Percentiles rank a stretch among this genome's conserved stretches.
These are phyloP conservation scores for Probaryconus sp. DNA, from an alignment of 1,140 invertebrate species.

Conservation along the genomic window DNA sequence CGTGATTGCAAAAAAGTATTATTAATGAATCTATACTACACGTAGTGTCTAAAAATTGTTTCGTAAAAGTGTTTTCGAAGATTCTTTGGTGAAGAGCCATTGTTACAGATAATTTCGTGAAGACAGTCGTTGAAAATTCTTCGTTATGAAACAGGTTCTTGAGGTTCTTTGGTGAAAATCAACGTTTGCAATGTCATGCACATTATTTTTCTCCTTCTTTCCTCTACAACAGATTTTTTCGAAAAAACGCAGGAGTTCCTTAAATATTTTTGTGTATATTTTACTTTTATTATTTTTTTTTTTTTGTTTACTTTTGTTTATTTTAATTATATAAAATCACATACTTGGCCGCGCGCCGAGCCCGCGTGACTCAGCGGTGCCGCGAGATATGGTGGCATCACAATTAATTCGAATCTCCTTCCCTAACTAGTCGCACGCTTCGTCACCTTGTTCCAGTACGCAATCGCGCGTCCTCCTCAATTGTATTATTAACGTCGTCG, in stretches of 20 bases:
- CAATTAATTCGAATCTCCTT: conserved; percentile 78
- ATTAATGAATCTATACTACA: too few relatives aligned
- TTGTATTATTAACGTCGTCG: conserved; percentile 61
- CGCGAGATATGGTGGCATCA: conserved; percentile 79
- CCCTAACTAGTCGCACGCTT: conserved; percentile 69
- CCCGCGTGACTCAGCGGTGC: conserved; percentile 76
- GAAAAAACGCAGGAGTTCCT: conserved; percentile 69
- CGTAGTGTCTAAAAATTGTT: too few relatives aligned
- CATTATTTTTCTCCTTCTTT: neutral
- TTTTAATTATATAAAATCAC: conserved; percentile 76
- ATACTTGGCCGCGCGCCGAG: conserved; percentile 78
- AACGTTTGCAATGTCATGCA: too few relatives aligned
- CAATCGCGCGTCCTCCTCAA: conserved; percentile 58
- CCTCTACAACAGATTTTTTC: conserved; percentile 35
- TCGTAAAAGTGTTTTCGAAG: too few relatives aligned
- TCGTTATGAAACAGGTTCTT: too few relatives aligned
- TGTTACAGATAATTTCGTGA: too few relatives aligned
- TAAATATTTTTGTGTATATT: conserved; percentile 71
- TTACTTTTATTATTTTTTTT: conserved; percentile 29
- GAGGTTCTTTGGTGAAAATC: too few relatives aligned
- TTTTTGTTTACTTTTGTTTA: conserved; percentile 12
- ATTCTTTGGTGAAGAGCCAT: too few relatives aligned
- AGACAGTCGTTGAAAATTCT: too few relatives aligned
- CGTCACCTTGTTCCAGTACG: conserved; percentile 60
- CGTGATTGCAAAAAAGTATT: too few relatives aligned